A percentile compares a stretch with the other conserved stretches of the same genome.
Evolutionary conservation across 2,888 invertebrate genomes (phyloP).

Genomic region (Brenthis daphne): DNA sequence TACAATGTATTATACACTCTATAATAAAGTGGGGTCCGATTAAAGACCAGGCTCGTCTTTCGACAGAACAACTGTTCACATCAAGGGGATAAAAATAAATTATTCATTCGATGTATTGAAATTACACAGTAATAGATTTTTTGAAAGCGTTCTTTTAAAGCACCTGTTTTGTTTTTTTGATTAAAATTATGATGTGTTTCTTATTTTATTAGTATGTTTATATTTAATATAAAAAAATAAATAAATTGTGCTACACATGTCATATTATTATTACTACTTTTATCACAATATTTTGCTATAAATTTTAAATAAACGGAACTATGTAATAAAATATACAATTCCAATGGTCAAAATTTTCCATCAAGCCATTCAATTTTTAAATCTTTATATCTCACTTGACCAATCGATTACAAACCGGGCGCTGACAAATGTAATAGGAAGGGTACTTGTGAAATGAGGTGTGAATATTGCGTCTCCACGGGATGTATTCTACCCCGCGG

Average conservation of each 20-base stretch:
- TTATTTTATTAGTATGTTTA: neutral
- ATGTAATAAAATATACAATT: too few species aligned
- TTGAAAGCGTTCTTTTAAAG: constrained; percentile 48
- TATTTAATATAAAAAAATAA: neutral
- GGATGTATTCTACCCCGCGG: constrained; percentile 52
- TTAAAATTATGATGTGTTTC: constrained; percentile 7
- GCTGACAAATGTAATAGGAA: constrained; percentile 68
- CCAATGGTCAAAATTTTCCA: neutral
- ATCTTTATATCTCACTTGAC: constrained; percentile 14
- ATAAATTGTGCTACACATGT: too few species aligned
- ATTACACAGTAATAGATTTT: constrained; percentile 70
- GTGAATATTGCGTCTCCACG: constrained; percentile 79
- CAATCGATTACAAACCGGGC: constrained; percentile 43
- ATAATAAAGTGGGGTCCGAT: constrained; percentile 73
- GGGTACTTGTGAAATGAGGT: constrained; percentile 78
- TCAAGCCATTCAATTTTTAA: neutral
- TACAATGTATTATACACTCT: constrained; percentile 43
- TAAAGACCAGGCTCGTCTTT: constrained; percentile 76
- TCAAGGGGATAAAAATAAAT: constrained; percentile 63
- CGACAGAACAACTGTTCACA: constrained; percentile 71
- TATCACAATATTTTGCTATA: too few species aligned
- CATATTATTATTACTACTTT: too few species aligned
- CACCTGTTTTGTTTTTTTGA: constrained; percentile 62
- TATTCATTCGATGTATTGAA: constrained; percentile 78
- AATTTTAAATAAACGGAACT: too few species aligned